Conservation (phyloP, 2,888 invertebrate genomes). For the Cephus spinipes region DNA sequence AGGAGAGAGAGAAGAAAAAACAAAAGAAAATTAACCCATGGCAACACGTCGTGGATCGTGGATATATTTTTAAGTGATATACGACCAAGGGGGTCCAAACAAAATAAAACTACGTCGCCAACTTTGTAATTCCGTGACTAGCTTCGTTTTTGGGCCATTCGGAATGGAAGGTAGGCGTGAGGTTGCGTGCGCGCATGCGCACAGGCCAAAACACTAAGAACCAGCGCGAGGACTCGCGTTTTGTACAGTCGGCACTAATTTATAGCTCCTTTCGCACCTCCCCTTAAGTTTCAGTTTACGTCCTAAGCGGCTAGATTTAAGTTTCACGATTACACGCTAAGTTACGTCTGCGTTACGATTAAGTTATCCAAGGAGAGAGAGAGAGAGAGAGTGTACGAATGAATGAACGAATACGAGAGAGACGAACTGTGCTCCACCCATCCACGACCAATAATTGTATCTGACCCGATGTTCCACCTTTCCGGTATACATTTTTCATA, state of each 20-base stretch:
- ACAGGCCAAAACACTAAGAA: background rate
- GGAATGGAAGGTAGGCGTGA: background rate
- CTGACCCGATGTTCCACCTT: background rate
- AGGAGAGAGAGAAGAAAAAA: background rate
- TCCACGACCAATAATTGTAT: background rate
- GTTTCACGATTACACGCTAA: slow-evolving; percentile 36
- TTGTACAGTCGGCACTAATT: slow-evolving; percentile 53
- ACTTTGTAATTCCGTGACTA: background rate
- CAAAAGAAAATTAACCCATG: background rate
- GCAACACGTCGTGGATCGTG: background rate
- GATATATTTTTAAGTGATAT: background rate
- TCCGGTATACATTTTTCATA: background rate
- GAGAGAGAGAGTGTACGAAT: background rate
- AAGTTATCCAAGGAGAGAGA: slow-evolving; percentile 17
- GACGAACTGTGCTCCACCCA: background rate
- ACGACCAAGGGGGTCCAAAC: background rate
- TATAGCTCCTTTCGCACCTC: slow-evolving; percentile 1
- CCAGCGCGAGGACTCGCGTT: slow-evolving; percentile 8
- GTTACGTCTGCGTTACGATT: slow-evolving; percentile 30
- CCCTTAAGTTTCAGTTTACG: background rate
- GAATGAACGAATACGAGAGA: background rate
- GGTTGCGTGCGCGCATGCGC: background rate
- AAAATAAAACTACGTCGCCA: background rate
- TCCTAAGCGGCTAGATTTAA: slow-evolving; percentile 34
- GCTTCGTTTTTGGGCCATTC: background rate